Percentiles rank a stretch among this genome's conserved stretches.
Conservation (phyloP, 2,888 invertebrate genomes). For the Schizaphis graminum region DNA sequence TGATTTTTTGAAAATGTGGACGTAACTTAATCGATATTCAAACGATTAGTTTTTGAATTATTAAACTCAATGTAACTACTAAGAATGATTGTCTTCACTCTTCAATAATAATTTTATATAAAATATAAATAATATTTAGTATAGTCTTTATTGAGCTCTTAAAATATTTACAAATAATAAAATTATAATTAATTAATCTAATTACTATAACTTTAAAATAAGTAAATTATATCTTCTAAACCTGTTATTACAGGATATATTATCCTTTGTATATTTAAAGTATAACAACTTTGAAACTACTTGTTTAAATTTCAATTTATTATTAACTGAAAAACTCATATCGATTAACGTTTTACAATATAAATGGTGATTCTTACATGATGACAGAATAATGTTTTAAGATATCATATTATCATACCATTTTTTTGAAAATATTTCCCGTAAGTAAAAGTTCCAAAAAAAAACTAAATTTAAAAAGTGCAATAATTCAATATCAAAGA, state of each 20-base stretch:
- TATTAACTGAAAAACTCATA: not conserved
- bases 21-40: not conserved
- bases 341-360: not conserved
- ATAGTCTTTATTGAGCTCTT: not conserved
- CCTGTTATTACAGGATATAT: too few relatives aligned
- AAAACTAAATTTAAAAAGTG: not conserved
- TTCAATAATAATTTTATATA: not conserved
- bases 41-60: not conserved
- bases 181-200: not conserved
- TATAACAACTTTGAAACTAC: not conserved
- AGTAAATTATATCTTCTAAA: not conserved
- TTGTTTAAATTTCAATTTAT: not conserved
- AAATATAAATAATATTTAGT: not conserved
- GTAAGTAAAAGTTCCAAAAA: not conserved
- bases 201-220: not conserved
- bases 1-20: too few relatives aligned
- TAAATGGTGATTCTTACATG: not conserved
- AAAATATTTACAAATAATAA: not conserved
- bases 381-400: not conserved
- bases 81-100: not conserved
- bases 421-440: not conserved
- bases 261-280: not conserved
- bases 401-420: not conserved
- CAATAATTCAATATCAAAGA: not conserved
- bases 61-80: not conserved